Evolutionary conservation across 2,888 invertebrate species (phyloP), one percentile per base, ranked within the genome.

Genomic region (Eupithecia inturbata): DNA sequence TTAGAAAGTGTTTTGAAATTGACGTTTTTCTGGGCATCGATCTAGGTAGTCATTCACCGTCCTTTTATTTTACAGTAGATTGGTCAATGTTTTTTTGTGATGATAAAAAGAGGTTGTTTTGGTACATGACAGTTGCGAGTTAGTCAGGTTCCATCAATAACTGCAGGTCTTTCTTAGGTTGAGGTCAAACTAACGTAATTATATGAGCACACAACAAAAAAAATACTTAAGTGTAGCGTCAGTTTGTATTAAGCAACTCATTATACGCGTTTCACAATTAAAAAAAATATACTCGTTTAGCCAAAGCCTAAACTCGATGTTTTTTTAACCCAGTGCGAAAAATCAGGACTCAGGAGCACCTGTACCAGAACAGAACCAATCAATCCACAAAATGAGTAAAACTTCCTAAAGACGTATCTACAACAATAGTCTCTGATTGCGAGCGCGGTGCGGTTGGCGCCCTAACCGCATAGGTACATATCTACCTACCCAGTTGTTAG

Each of bases 341-440:
- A 62, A 62, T 28, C 16, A 62, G 19, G 28, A 67, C 57, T 66
- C 28, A 22, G 7, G 22, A 36, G 9, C 36, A 36, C 36, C 36
- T 36, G 36, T 36, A 36, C 9, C 7, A 36, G 36, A 36, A n/a
- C 7, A 36, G 36, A 36, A n/a, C 70, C 60, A 70, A 72, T 75
- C 70, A 70, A 57, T 68, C 53, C 33, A 70, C 67, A 62, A 67
- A 71, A 70, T 72, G 49, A 68, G 74, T 63, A 68, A 39, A 36
- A 62, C 41, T 67, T 66, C 33, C 66, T 71, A 57, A 60, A 63
- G 62, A 72, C 28, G 45, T 22, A 57, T 68, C 49, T 67, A 70
- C 77, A 83, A 90, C 90, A 90, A 90, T 89, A 83, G 87, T 75
- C 82, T 80, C 79, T 91, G 89, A 92, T 91, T 92, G 90, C 88